These are phyloP conservation scores for Phlogophora meticulosa DNA, from an alignment of 2,888 invertebrate genomes.

Conservation along the genomic window DNA sequence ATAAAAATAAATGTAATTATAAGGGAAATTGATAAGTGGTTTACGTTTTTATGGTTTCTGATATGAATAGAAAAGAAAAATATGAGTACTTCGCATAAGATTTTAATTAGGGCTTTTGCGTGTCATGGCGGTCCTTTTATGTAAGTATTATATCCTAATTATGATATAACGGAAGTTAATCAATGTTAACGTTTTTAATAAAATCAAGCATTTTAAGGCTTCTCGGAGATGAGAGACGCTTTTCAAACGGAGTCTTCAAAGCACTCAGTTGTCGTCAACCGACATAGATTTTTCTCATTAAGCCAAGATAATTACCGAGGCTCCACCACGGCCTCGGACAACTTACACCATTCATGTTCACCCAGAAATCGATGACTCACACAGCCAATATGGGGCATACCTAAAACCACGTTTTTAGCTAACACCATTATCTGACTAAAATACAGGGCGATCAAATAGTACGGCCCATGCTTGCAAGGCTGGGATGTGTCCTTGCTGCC, in stretches of 20 bases:
- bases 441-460: constrained; percentile 80
- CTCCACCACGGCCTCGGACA: constrained; percentile 16
- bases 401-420: constrained; percentile 53
- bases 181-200: background rate
- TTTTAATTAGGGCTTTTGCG: too few species aligned
- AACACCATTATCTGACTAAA: constrained; percentile 73
- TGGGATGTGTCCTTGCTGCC: constrained; percentile 74
- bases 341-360: constrained; percentile 27
- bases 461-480: constrained; percentile 51
- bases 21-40: background rate
- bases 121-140: background rate
- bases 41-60: background rate
- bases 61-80: background rate
- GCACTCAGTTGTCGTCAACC: background rate
- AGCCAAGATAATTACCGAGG: background rate
- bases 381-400: constrained; percentile 42
- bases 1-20: constrained; percentile 9
- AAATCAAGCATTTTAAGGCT: background rate
- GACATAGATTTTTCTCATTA: background rate
- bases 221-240: background rate
- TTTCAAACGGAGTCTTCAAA: background rate
- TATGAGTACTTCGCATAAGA: background rate
- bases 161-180: background rate
- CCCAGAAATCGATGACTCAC: constrained; percentile 51
- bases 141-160: background rate